These are phyloP conservation scores for Anthopleura xanthogrammica DNA, from an alignment of 92 coral and sea anemone species.

Conservation along the genomic window DNA sequence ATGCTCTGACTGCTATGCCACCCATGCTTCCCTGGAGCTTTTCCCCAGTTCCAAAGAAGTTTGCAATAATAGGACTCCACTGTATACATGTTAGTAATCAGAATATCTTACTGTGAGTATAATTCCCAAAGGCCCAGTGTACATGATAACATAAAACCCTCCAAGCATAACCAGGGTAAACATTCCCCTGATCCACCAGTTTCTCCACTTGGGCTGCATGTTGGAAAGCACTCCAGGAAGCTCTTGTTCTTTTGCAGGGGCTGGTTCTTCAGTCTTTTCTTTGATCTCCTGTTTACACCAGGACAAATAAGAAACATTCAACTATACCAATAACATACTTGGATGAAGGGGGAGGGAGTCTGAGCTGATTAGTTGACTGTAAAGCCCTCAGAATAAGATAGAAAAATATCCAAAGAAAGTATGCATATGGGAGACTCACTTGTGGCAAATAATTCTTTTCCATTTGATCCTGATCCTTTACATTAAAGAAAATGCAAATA, in stretches of 20 bases:
- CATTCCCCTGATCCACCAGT: constrained; percentile 97
- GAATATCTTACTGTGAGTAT: constrained; percentile 64
- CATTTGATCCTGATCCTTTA: constrained; percentile 20
- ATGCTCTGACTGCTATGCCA: too few species aligned
- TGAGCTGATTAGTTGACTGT: too few species aligned
- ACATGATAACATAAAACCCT: constrained; percentile 73
- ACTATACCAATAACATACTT: not conserved
- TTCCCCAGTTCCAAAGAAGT: too few species aligned
- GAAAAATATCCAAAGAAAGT: too few species aligned
- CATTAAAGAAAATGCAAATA: not conserved
- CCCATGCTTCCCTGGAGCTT: too few species aligned
- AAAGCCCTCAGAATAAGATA: too few species aligned
- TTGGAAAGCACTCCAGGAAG: constrained; percentile 40
- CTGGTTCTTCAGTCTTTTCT: constrained; percentile 45
- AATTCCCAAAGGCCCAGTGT: constrained; percentile 86
- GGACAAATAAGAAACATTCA: not conserved
- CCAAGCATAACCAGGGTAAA: constrained; percentile 81
- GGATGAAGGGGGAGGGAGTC: too few species aligned
- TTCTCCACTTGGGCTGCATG: constrained; percentile 77
- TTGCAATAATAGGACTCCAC: too few species aligned
- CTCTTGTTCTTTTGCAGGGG: constrained; percentile 46
- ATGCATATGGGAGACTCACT: not conserved
- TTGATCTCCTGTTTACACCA: constrained; percentile 18
- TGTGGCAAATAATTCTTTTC: not conserved
- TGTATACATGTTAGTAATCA: not conserved